phyloP scores from a whole-genome alignment of 1,140 invertebrate genomes.

The Neotoxoptera formosana region DNA sequence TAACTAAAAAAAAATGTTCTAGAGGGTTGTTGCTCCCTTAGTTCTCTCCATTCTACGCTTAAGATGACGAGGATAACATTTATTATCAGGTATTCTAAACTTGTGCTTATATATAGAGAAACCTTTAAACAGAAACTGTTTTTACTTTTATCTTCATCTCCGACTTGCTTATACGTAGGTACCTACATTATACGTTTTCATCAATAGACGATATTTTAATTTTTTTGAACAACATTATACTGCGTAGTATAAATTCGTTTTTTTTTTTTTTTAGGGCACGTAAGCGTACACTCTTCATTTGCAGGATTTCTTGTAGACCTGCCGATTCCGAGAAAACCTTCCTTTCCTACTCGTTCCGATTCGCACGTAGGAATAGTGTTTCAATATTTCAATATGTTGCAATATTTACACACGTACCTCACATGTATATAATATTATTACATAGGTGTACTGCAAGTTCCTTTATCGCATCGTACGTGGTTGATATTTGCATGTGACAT shows the following conservation, averaged over 20 bases:
- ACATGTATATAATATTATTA: too few relatives aligned
- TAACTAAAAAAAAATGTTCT: too few relatives aligned
- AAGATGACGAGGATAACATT: too few relatives aligned
- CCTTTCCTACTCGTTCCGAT: background rate
- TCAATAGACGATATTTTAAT: too few relatives aligned
- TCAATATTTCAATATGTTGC: background rate
- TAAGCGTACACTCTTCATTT: background rate
- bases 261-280: background rate
- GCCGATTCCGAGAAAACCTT: background rate
- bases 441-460: background rate
- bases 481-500: background rate
- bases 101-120: too few relatives aligned
- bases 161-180: background rate
- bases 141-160: background rate
- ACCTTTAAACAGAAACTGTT: background rate
- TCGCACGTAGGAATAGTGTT: background rate
- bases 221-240: background rate
- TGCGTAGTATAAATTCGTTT: background rate
- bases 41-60: too few relatives aligned
- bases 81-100: too few relatives aligned
- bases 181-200: too few relatives aligned
- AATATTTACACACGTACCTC: background rate
- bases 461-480: background rate
- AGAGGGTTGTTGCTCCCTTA: too few relatives aligned
- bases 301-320: background rate